Conservation (phyloP, 2,888 invertebrate species). For the Bruchidius siliquastri region DNA sequence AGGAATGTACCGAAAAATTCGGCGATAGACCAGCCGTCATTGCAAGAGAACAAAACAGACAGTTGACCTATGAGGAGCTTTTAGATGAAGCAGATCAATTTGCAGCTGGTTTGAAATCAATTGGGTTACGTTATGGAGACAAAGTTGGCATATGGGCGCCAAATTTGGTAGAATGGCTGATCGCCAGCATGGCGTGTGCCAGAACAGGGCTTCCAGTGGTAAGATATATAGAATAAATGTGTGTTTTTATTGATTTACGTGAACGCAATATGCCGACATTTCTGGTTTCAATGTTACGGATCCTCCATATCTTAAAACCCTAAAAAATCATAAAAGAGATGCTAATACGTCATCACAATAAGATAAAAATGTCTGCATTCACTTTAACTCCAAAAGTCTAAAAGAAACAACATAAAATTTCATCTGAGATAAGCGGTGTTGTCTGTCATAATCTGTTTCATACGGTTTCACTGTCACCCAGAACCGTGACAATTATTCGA, state of each 20-base stretch:
- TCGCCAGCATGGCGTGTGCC: constrained; percentile 65
- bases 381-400: too few species aligned
- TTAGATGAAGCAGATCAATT: constrained; percentile 59
- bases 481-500: too few species aligned
- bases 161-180: constrained; percentile 72
- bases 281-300: too few species aligned
- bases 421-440: too few species aligned
- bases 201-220: constrained; percentile 70
- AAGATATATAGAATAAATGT: constrained; percentile 25
- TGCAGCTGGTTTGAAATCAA: constrained; percentile 62
- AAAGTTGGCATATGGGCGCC: constrained; percentile 76
- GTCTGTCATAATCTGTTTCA: too few species aligned
- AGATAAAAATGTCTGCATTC: too few species aligned
- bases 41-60: constrained; percentile 51
- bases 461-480: too few species aligned
- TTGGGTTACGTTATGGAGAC: constrained; percentile 70
- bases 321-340: too few species aligned
- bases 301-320: too few species aligned
- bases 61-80: constrained; percentile 52
- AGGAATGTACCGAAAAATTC: constrained; percentile 51
- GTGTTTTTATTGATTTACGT: neutral
- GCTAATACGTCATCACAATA: too few species aligned
- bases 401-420: too few species aligned
- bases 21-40: constrained; percentile 56
- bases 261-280: too few species aligned